Percentiles rank a stretch among this genome's conserved stretches.
Conservation (phyloP, 2,888 invertebrate species). For the Phalera bucephala region DNA sequence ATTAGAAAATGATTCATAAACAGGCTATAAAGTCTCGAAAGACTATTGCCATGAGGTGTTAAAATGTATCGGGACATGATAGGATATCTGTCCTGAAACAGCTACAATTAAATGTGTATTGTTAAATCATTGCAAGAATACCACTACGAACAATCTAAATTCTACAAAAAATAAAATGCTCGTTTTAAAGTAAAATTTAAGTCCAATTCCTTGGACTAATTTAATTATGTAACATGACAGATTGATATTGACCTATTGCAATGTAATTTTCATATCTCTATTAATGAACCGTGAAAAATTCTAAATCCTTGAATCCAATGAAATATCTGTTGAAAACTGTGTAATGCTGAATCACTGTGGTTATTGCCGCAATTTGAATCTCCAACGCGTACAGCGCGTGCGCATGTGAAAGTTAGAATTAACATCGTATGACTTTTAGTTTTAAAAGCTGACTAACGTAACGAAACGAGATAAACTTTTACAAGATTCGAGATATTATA, state of each 20-base stretch:
- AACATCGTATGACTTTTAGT: conserved; percentile 22
- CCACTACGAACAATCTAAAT: too few species aligned
- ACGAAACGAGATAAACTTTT: conserved; percentile 13
- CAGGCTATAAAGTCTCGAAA: too few species aligned
- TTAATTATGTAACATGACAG: too few species aligned
- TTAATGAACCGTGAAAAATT: neutral
- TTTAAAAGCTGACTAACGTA: conserved; percentile 30
- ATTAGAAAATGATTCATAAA: too few species aligned
- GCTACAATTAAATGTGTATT: too few species aligned
- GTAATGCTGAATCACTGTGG: conserved; percentile 23
- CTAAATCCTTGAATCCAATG: neutral
- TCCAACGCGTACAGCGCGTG: conserved; percentile 16
- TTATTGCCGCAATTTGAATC: conserved; percentile 34
- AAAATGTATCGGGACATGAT: too few species aligned
- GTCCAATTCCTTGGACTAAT: too few species aligned
- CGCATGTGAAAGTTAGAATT: conserved; percentile 24
- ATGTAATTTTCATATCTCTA: neutral
- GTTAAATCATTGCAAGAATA: too few species aligned
- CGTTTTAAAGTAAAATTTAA: too few species aligned
- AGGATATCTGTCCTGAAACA: too few species aligned
- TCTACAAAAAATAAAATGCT: too few species aligned
- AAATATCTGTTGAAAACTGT: neutral
- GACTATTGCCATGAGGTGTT: too few species aligned
- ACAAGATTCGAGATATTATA: conserved; percentile 9
- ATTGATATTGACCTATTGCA: neutral